Conservation (phyloP, 2,113 vertebrate genomes). For the Serilophus lunatus region DNA sequence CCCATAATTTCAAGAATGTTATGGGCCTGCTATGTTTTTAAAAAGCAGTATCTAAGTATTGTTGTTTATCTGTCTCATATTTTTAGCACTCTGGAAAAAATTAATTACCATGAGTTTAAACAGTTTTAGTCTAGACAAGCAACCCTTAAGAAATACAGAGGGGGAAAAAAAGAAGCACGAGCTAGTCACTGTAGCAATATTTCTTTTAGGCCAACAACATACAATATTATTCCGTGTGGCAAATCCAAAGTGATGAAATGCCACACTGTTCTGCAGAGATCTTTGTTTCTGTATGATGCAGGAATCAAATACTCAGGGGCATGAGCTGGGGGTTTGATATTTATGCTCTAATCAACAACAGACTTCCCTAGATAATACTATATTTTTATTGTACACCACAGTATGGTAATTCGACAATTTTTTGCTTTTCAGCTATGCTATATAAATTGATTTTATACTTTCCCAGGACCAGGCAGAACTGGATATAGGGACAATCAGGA, state of each 20-base stretch:
- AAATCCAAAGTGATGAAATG: conserved; percentile 29
- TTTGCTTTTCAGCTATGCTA: not conserved
- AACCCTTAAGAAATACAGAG: conserved; percentile 18
- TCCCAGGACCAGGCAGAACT: not conserved
- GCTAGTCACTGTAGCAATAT: conserved; percentile 45
- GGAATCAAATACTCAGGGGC: not conserved
- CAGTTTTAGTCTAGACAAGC: conserved; percentile 31
- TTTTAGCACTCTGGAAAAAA: not conserved
- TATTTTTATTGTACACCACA: not conserved
- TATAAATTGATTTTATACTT: conserved; percentile 18
- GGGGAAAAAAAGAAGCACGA: conserved; percentile 3
- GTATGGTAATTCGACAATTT: conserved; percentile 18
- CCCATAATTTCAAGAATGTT: not conserved
- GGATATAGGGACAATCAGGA: not conserved
- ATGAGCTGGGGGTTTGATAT: not conserved
- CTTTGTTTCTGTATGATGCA: not conserved
- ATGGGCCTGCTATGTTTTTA: not conserved
- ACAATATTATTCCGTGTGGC: not conserved
- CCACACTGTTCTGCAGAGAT: conserved; percentile 8
- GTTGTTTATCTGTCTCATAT: not conserved
- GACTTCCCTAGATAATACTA: not conserved
- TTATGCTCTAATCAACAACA: not conserved
- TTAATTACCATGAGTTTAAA: conserved; percentile 37
- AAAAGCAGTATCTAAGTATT: not conserved
- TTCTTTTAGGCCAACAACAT: conserved; percentile 15